Evolutionary conservation across 2,888 invertebrate genomes (phyloP), one percentile per base, ranked within the genome.

Genomic region (Chalcosyrphus nemorum): DNA sequence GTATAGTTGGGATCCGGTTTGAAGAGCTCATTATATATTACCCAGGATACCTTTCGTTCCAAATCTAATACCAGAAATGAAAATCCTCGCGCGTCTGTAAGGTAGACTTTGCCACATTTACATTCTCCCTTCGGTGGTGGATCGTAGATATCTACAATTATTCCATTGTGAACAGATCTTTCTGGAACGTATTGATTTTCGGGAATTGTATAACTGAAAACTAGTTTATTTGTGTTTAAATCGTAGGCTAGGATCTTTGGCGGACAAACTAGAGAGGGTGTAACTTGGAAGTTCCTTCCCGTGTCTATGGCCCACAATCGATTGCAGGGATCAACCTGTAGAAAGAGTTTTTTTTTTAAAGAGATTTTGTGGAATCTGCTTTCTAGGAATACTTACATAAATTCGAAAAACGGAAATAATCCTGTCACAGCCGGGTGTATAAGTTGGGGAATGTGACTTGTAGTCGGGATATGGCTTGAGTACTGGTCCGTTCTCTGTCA

Each of bases 21-120:
- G 1, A 81, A 85, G 2, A 56, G 50, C 0, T 70, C 61, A 41
- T 70, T 85, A 11, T 4, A 38, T 9, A 81, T 85, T 13, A 65
- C 54, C 85, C 85, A 81, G 11, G 80, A 80, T 9, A 17, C 15
- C 1, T 0, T 6, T 1, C 1, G 6, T 9, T 24, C 47, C n/a
- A 81, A 4, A 0, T 76, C 81, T 7, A 54, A 75, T 1, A 85
- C 71, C 15, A 85, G 9, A 15, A 95, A 88, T 1, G 93, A 92
- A 87, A 91, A 93, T 0, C 93, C 93, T 15, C 93, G 92, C 0
- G 94, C 94, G 88, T 95, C 95, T 0, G 95, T 94, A 32, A 94
- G 90, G 87, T 95, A 95, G 0, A 94, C 93, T 86, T 93, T 94
- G 0, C 93, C 92, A n/a, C n/a, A n/a, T 66, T 94, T 92, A 86